Percentiles rank a stretch among this genome's conserved stretches.
These are phyloP conservation scores for Pelecanus crispus DNA, from an alignment of 2,113 vertebrate species.

Conservation along the genomic window DNA sequence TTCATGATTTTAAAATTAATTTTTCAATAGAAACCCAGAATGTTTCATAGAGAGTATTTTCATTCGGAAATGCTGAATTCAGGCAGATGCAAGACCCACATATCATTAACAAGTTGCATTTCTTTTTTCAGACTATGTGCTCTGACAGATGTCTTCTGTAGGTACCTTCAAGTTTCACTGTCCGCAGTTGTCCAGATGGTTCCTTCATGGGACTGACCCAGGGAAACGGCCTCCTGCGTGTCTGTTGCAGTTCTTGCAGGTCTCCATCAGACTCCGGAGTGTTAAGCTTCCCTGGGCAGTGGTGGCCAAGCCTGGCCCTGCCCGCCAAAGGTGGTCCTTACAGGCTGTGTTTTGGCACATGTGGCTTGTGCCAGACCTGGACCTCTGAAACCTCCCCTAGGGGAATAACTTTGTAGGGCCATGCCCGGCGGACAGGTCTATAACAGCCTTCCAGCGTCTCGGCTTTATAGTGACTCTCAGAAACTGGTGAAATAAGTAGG, in stretches of 20 bases:
- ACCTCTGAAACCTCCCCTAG: background rate
- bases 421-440: background rate
- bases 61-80: background rate
- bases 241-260: background rate
- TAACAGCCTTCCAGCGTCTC: background rate
- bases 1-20: background rate
- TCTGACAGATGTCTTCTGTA: background rate
- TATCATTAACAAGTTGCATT: background rate
- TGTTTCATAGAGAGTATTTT: background rate
- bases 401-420: background rate
- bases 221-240: background rate
- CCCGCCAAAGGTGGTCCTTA: background rate
- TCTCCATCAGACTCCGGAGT: background rate
- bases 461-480: background rate
- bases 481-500: background rate
- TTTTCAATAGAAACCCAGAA: background rate
- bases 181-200: background rate
- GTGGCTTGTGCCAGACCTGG: background rate
- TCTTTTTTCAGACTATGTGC: background rate
- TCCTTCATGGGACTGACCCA: fast-evolving
- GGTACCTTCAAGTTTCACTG: background rate
- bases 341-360: background rate
- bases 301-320: background rate
- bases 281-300: background rate
- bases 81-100: background rate